Conservation (phyloP, 2,888 invertebrate genomes). For the Gandaritis pyraliata region DNA sequence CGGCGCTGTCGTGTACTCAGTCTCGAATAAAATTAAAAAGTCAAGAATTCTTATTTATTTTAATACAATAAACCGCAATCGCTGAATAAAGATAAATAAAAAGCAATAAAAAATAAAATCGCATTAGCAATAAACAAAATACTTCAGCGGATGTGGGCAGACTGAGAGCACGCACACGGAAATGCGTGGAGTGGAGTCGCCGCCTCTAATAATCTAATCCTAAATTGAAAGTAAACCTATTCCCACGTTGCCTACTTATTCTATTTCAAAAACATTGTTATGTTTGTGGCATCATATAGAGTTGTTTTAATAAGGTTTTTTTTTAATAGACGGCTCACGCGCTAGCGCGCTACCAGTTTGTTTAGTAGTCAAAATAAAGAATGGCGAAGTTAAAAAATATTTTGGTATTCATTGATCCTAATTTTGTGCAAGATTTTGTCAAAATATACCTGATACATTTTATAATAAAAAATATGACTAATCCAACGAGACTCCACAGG, state of each 20-base stretch:
- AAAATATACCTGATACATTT: too few species aligned
- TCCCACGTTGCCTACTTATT: not conserved
- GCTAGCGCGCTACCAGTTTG: too few species aligned
- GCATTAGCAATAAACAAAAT: constrained; percentile 85
- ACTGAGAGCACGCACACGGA: constrained; percentile 68
- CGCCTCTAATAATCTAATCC: constrained; percentile 11
- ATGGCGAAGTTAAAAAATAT: too few species aligned
- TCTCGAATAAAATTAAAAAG: constrained; percentile 84
- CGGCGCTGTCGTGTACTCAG: constrained; percentile 82
- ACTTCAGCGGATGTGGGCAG: constrained; percentile 84
- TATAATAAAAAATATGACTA: constrained; percentile 35
- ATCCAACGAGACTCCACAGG: constrained; percentile 60
- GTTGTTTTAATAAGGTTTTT: too few species aligned
- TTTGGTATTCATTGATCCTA: too few species aligned
- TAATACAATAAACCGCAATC: constrained; percentile 85
- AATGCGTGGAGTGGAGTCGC: constrained; percentile 62
- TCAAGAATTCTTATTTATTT: constrained; percentile 85
- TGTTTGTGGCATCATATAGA: not conserved
- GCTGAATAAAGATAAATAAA: constrained; percentile 85
- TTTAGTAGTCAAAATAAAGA: too few species aligned
- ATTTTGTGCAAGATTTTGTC: too few species aligned
- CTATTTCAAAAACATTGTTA: not conserved
- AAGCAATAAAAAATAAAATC: constrained; percentile 84
- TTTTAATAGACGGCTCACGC: too few species aligned
- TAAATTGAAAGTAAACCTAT: not conserved